A percentile compares a stretch with the other conserved stretches of the same genome.
Conservation (phyloP, 2,113 vertebrate genomes). For the Suricata suricatta region DNA sequence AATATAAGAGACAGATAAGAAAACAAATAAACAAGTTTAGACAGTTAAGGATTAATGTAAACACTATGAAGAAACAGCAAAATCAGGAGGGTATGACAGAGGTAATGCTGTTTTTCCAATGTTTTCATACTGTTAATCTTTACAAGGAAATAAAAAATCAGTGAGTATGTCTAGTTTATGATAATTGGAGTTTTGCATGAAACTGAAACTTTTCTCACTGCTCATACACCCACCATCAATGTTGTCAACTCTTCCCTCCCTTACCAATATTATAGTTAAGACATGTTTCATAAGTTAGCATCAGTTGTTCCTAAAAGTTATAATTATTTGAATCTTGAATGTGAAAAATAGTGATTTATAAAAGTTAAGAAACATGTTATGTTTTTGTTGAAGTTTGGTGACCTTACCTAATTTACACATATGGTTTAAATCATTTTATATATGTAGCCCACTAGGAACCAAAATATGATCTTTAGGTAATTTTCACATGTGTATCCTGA, state of each 20-base stretch:
- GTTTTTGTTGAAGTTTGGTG: constrained; percentile 38
- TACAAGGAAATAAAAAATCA: neutral
- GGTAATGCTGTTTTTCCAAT: neutral
- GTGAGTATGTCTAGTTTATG: neutral
- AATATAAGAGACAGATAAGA: neutral
- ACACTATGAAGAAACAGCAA: neutral
- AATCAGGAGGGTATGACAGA: neutral
- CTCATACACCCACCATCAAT: neutral
- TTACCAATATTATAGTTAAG: neutral
- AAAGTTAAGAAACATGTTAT: neutral
- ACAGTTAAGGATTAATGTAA: neutral
- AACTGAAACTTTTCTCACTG: neutral
- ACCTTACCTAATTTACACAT: constrained; percentile 11
- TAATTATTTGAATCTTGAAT: constrained; percentile 20
- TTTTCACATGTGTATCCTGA: constrained; percentile 23
- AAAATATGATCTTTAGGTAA: constrained; percentile 12
- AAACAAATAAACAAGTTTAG: neutral
- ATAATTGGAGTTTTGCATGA: neutral
- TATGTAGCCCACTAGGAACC: neutral
- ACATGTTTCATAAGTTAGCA: neutral
- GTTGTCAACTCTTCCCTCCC: neutral
- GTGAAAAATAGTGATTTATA: neutral
- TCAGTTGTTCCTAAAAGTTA: constrained; percentile 10
- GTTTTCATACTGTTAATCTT: neutral
- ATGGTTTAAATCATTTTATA: neutral